phyloP scores from a whole-genome alignment of 1,140 invertebrate species.

The Eupristina koningsbergeri region DNA sequence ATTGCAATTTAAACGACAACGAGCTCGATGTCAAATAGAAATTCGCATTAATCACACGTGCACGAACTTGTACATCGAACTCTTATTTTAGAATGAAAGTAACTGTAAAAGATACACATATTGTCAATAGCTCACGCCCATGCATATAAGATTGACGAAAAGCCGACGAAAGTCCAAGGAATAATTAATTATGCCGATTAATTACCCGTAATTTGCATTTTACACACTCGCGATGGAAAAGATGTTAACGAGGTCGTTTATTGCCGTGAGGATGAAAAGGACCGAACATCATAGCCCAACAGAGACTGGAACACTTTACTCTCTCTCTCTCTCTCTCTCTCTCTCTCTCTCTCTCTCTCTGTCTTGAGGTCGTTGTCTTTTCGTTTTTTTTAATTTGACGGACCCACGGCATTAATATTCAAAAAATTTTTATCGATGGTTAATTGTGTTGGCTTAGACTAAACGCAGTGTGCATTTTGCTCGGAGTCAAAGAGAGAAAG shows the following conservation, averaged over 20 bases:
- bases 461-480: too few relatives aligned
- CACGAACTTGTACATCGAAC: not conserved
- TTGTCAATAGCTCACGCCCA: too few relatives aligned
- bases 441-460: too few relatives aligned
- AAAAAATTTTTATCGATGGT: too few relatives aligned
- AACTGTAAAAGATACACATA: not conserved
- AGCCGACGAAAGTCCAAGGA: not conserved
- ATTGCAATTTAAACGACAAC: not conserved
- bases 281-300: too few relatives aligned
- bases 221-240: not conserved
- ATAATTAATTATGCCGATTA: constrained; percentile 31
- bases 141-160: too few relatives aligned
- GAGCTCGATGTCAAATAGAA: not conserved
- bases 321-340: not conserved
- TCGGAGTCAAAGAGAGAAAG: too few relatives aligned
- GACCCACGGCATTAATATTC: too few relatives aligned
- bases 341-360: not conserved
- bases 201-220: not conserved
- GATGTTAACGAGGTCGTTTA: constrained; percentile 6
- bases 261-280: constrained; percentile 13
- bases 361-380: not conserved
- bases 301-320: not conserved
- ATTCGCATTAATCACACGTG: not conserved
- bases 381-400: not conserved
- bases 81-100: not conserved